Base-by-base conservation (phyloP, 2,797 vertebrate species). In the Phalloptychus januarius region DNA sequence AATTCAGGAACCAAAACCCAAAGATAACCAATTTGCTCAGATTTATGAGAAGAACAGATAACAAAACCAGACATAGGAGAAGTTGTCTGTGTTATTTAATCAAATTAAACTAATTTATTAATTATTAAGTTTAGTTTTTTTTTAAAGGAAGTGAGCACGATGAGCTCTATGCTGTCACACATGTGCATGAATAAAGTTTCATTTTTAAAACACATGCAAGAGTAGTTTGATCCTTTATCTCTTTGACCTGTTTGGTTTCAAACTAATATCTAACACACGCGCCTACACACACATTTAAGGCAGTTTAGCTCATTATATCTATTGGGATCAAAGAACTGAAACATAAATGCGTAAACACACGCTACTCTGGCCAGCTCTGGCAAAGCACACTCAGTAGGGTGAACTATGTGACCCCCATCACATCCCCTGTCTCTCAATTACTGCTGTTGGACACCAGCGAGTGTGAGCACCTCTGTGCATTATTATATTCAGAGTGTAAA, bases 401-500 rank as follows among this genome's bases (percentile, higher is more conserved):
- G 88, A 91, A 84, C 88, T 77, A 72, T 85, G 86, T 86, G 84
- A 91, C 90, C 88, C 72, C 85, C 65, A 79, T 86, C 86, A 78
- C 86, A 87, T 89, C 93, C 93, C 89, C 89, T 83, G 88, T 90
- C 92, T 92, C 93, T 93, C 94, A 94, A 95, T 96, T 95, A 95
- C 92, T 91, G 90, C 81, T 86, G 90, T 89, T 91, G 94, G 93
- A 93, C 93, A 92, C 88, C 86, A 87, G 91, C 72, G 89, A 90
- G 85, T 85, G 76, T 0, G 70, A 87, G 89, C 93, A 92, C 92
- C 92, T 94, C 92, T 92, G 93, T 90, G 92, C 92, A 92, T 93
- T 92, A 95, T 95, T 94, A 95, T 93, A 94, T 94, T 93, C 92
- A 93, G 89, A 82, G 89, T 92, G 93, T 93, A 94, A 95, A 94